Evolutionary conservation across 1,140 invertebrate species (phyloP).

Genomic region (Pomacea maculata): DNA sequence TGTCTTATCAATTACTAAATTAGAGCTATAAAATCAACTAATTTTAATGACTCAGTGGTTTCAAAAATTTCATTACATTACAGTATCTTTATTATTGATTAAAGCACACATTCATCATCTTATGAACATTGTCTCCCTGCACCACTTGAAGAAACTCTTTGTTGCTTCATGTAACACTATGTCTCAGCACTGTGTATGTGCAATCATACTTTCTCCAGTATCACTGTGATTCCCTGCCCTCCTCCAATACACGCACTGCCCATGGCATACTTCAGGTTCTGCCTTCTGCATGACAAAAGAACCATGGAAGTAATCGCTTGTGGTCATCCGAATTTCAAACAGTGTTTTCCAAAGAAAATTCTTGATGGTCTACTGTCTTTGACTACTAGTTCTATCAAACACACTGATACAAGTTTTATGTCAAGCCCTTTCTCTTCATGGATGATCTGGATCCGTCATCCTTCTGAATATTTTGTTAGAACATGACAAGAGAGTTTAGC

Average conservation of each 20-base stretch:
- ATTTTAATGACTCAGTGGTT: background rate
- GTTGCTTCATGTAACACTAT: background rate
- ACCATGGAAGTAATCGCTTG: too few relatives aligned
- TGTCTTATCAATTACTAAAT: too few relatives aligned
- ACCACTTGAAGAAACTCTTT: background rate
- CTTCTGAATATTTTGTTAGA: too few relatives aligned
- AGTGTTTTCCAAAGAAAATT: too few relatives aligned
- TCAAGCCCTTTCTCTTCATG: too few relatives aligned
- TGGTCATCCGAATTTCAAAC: too few relatives aligned
- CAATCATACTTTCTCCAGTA: conserved; percentile 75
- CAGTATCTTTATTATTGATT: background rate
- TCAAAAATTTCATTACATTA: background rate
- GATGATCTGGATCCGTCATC: too few relatives aligned
- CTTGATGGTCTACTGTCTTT: too few relatives aligned
- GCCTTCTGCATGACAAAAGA: conserved; percentile 74
- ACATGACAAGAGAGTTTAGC: too few relatives aligned
- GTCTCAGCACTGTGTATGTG: background rate
- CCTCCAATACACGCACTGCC: conserved; percentile 98
- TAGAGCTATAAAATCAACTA: too few relatives aligned
- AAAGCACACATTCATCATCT: background rate
- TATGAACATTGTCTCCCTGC: background rate
- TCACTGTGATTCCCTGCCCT: conserved; percentile 95
- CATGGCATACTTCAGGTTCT: conserved; percentile 85
- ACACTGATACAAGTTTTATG: too few relatives aligned
- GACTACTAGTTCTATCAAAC: too few relatives aligned